Evolutionary conservation across 2,797 vertebrate species (phyloP), one percentile per base, ranked within the genome.

Genomic region (Pelobates cultripes): DNA sequence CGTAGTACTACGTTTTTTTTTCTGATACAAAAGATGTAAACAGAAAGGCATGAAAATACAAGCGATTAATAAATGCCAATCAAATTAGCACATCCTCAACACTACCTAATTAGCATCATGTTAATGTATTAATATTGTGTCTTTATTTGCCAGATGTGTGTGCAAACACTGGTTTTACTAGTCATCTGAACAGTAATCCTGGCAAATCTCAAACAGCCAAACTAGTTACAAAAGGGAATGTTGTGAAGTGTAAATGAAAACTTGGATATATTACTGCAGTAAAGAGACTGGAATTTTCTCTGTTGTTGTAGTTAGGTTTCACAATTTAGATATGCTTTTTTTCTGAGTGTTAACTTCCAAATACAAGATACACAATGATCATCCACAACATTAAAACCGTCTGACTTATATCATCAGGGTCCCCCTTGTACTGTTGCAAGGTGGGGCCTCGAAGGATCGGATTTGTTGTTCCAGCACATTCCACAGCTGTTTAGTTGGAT

Each of bases 41-140:
- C 10, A 14, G 1, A 57, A 12, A 14, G 55, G 55, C 13, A 57
- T 12, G 13, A 57, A 12, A 57, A 57, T 14, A 9, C 3, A 2
- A 6, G 47, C 10, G 47, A 51, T 6, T 51, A 51, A 51, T 10
- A 5, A 10, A 7, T 64, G 15, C 63, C 17, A 64, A 64, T 28
- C 63, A 64, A 17, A 28, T 4, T 88, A 87, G 91, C 70, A 86
- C 87, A 89, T 86, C 87, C 89, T 82, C 91, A 92, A 91, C 0
- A 75, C 85, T 86, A 87, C 89, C 89, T 93, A 92, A 93, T 91
- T 91, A 91, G 90, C 88, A 91, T 89, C 88, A 87, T 92, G 93
- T 92, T 91, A 91, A 91, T 89, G 90, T 89, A 88, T 89, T 91
- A 90, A 79, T 86, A 88, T 92, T 90, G 92, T 91, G 90, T 91